phyloP scores from a whole-genome alignment of 2,113 vertebrate genomes.

The Halcyon malimbica region DNA sequence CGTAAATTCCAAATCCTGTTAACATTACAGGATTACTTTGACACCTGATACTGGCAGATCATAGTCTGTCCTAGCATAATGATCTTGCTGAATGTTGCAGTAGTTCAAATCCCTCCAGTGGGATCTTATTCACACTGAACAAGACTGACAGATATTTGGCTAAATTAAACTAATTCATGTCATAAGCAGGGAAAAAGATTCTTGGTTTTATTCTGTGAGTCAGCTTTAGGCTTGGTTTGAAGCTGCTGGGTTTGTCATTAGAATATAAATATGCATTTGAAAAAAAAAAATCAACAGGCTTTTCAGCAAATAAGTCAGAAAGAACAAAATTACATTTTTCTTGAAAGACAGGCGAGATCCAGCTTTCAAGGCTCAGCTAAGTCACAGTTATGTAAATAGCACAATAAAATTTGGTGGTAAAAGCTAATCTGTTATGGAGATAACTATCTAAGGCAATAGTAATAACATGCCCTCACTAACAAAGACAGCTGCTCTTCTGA shows the following conservation, averaged over 20 bases:
- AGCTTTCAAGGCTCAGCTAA: neutral
- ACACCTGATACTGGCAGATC: neutral
- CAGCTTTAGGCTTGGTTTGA: neutral
- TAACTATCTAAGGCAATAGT: neutral
- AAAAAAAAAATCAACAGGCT: neutral
- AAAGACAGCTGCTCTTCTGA: neutral
- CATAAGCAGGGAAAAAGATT: neutral
- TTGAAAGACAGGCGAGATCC: neutral
- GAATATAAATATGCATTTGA: neutral
- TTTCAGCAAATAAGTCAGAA: constrained; percentile 1
- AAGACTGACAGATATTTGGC: constrained; percentile 16
- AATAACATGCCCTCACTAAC: neutral
- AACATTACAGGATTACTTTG: neutral
- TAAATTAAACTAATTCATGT: constrained; percentile 24
- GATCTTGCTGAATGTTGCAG: neutral
- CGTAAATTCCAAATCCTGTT: neutral
- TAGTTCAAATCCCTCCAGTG: neutral
- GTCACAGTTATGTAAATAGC: neutral
- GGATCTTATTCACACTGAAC: neutral
- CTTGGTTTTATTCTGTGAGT: neutral
- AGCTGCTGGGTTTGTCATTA: constrained; percentile 6
- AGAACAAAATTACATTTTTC: constrained; percentile 3
- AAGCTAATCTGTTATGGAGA: neutral
- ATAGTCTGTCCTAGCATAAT: neutral
- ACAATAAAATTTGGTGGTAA: neutral